These are phyloP conservation scores for Aphis gossypii DNA, from an alignment of 1,140 invertebrate species.

Conservation along the genomic window DNA sequence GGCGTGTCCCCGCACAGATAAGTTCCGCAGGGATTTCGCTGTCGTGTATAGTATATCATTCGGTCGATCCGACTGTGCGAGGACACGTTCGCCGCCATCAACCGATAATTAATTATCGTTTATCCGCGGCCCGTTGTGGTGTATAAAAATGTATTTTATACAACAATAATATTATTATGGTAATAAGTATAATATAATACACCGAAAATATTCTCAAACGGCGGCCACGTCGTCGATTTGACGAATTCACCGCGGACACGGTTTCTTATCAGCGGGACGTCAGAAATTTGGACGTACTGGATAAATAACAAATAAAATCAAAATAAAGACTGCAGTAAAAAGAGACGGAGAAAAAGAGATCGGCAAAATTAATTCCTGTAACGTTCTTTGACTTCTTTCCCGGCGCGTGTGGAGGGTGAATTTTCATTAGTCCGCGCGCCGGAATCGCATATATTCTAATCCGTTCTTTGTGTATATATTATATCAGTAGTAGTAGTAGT, in stretches of 20 bases:
- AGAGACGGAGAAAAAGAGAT: neutral
- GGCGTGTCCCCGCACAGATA: neutral
- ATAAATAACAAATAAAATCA: neutral
- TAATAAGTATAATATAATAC: neutral
- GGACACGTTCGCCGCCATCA: neutral
- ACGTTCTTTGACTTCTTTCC: constrained; percentile 47
- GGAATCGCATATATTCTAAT: constrained; percentile 57
- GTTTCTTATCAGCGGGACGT: constrained; percentile 19
- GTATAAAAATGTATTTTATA: neutral
- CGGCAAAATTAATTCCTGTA: constrained; percentile 51
- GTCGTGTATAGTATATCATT: neutral
- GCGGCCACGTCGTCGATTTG: neutral
- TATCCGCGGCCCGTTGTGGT: neutral
- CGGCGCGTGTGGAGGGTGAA: constrained; percentile 35
- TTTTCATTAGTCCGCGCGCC: constrained; percentile 52
- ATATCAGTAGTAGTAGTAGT: neutral
- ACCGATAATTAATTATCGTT: constrained; percentile 16
- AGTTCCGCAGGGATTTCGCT: neutral
- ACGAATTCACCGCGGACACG: neutral
- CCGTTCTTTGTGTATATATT: constrained; percentile 54
- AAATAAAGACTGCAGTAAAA: neutral
- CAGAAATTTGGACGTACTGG: neutral
- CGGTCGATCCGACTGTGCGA: neutral
- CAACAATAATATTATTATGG: neutral
- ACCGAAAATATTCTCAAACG: neutral